Evolutionary conservation across 2,888 invertebrate species (phyloP).

Genomic region (Ormyrus rosae): DNA sequence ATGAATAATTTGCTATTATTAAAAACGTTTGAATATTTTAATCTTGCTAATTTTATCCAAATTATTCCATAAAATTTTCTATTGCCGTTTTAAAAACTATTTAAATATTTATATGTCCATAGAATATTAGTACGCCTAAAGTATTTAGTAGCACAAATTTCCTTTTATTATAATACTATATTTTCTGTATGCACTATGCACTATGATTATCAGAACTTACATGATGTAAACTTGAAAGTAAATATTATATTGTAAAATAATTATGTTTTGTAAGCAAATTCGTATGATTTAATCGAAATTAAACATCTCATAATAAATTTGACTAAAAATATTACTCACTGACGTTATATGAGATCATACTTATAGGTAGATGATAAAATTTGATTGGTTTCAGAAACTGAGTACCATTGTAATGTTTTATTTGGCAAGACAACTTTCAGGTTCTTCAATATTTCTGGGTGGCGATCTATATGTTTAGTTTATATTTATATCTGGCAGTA

Average conservation of each 20-base stretch:
- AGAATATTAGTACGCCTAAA: constrained; percentile 15
- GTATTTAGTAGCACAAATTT: constrained; percentile 30
- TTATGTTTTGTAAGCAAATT: constrained; percentile 10
- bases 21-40: too few species aligned
- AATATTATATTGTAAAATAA: background rate
- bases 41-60: constrained; percentile 24
- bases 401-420: constrained; percentile 26
- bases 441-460: constrained; percentile 27
- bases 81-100: constrained; percentile 11
- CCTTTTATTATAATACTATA: constrained; percentile 30
- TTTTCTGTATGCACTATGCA: constrained; percentile 16
- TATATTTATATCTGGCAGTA: constrained; percentile 37
- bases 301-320: constrained; percentile 6
- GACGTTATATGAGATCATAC: constrained; percentile 40
- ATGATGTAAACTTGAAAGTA: constrained; percentile 17
- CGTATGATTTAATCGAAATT: constrained; percentile 23
- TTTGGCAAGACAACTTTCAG: constrained; percentile 43
- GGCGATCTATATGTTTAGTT: constrained; percentile 4
- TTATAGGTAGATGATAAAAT: constrained; percentile 29
- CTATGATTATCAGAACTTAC: constrained; percentile 31
- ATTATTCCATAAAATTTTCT: constrained; percentile 8
- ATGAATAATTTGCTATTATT: too few species aligned
- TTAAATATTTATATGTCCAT: constrained; percentile 5
- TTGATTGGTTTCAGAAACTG: constrained; percentile 23
- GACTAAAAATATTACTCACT: constrained; percentile 25